phyloP scores from a whole-genome alignment of 2,888 invertebrate genomes.

The Plebejus anna region DNA sequence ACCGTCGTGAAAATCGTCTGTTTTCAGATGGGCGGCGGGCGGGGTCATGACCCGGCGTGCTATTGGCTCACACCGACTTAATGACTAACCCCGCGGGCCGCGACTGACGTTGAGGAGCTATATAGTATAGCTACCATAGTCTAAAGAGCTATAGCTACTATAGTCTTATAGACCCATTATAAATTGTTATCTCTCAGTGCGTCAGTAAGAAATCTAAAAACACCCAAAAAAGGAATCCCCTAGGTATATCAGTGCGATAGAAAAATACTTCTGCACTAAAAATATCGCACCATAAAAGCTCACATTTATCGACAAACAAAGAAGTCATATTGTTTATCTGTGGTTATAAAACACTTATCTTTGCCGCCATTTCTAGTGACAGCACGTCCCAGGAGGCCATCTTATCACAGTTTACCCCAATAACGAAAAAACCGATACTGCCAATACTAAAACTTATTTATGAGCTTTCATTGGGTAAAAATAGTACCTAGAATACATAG shows the following conservation, averaged over 20 bases:
- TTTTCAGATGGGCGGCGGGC: constrained; percentile 49
- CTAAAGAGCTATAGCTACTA: too few species aligned
- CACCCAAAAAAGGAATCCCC: too few species aligned
- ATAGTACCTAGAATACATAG: not conserved
- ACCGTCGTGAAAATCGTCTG: not conserved
- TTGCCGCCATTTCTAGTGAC: constrained; percentile 35
- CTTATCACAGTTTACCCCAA: constrained; percentile 35
- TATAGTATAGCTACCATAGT: too few species aligned
- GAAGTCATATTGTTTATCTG: constrained; percentile 37
- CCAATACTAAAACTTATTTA: constrained; percentile 15
- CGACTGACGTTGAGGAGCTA: not conserved
- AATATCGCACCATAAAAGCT: constrained; percentile 10
- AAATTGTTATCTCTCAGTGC: too few species aligned
- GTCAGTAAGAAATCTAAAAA: too few species aligned
- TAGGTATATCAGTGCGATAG: not conserved
- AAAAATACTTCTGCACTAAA: not conserved
- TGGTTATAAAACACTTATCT: constrained; percentile 40
- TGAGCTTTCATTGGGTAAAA: not conserved
- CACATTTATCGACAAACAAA: constrained; percentile 28
- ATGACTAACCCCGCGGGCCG: constrained; percentile 1
- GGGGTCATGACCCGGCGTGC: constrained; percentile 67
- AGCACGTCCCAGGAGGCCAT: constrained; percentile 50
- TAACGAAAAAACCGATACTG: constrained; percentile 20
- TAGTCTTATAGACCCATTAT: too few species aligned
- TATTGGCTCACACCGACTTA: constrained; percentile 47